phyloP scores from a whole-genome alignment of 1,140 invertebrate genomes.

The Sarcophaga bullata region DNA sequence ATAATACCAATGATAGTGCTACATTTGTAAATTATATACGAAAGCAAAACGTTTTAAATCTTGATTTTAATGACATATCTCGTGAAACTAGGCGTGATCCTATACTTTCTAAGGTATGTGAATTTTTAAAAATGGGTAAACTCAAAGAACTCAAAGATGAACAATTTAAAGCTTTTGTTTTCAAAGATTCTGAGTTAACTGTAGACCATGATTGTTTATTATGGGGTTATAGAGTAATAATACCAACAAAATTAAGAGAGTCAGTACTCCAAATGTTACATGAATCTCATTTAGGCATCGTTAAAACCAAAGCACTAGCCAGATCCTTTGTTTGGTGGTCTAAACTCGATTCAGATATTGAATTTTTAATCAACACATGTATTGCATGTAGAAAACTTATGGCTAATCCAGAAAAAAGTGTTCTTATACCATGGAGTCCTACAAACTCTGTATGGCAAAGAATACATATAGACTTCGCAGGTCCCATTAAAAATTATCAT shows the following conservation, averaged over 20 bases:
- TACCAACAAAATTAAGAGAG: neutral
- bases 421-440: too few species aligned
- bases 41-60: neutral
- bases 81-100: conserved; percentile 43
- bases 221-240: neutral
- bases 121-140: neutral
- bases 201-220: neutral
- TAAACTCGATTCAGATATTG: conserved; percentile 12
- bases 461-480: too few species aligned
- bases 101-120: conserved; percentile 33
- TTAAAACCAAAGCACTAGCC: neutral
- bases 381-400: too few species aligned
- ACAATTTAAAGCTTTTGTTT: neutral
- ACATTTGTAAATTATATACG: conserved; percentile 19
- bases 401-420: too few species aligned
- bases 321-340: conserved; percentile 17
- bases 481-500: too few species aligned
- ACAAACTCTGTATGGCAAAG: too few species aligned
- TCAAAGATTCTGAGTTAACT: neutral
- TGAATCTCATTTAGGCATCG: conserved; percentile 23
- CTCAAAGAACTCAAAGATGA: neutral
- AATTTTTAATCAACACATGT: neutral
- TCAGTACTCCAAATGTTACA: neutral
- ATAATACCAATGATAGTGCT: neutral
- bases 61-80: conserved; percentile 30